Base-by-base conservation (phyloP, 2,888 invertebrate species). In the Papilio elwesi region DNA sequence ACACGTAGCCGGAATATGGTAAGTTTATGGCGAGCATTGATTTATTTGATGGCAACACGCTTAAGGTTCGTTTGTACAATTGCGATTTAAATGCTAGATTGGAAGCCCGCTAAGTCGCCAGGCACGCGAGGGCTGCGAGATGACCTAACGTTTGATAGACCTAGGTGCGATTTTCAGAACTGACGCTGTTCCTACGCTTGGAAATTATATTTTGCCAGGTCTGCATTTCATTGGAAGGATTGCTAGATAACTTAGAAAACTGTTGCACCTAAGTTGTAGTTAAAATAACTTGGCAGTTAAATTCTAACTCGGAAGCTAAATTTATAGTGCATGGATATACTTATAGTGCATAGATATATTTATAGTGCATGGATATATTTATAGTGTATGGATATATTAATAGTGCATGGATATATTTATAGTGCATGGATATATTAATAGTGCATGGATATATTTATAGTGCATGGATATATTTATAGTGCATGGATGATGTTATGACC, bases 41-140 rank as follows among this genome's bases (percentile, higher is more conserved):
- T 68, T 73, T 73, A 73, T 73, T 69, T 73, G 73, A 69, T 73
- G 73, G 73, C 68, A 73, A 68, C 69, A 73, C 73, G 69, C 69
- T 73, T 55, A 57, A 48, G 49, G 57, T 68, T 69, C 69, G 73
- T 69, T 69, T 57, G 68, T 68, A 73, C 73, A 69, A 73, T 68
- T 65, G 69, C 69, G 73, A 73, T 73, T 73, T 64, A 64, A 65
- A 43, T 26, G 52, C 38, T 69, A 43, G 73, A 73, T 73, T 69
- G 65, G 52, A 12, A 47, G 51, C 43, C 57, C 57, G 69, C 68
- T 59, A 62, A 62, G 71, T 63, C 48, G 43, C 64, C n/a, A 68
- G 68, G 69, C 73, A 73, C 73, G 73, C 73, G 64, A 73, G 49
- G 69, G 49, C 73, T 65, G 11, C 26, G 57, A 68, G 69, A 73